Evolutionary conservation across 2,888 invertebrate species (phyloP).

Genomic region (Tuberolachnus salignus): DNA sequence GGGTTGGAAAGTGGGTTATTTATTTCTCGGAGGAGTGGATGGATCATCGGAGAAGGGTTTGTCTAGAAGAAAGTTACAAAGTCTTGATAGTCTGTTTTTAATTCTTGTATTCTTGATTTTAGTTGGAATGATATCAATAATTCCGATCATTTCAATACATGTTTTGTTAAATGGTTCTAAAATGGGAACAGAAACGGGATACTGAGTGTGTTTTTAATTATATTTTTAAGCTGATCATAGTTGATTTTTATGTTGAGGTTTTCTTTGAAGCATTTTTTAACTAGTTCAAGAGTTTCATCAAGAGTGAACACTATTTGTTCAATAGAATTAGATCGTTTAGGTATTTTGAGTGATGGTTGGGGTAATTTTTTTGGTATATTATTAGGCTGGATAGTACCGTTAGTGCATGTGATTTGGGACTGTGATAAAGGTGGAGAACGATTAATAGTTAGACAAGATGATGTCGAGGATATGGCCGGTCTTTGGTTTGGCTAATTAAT

Average conservation of each 20-base stretch:
- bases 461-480: neutral
- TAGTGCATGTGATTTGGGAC: neutral
- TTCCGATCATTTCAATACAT: neutral
- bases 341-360: neutral
- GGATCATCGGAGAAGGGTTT: neutral
- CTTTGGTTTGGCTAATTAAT: neutral
- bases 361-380: neutral
- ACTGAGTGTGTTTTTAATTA: neutral
- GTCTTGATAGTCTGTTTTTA: neutral
- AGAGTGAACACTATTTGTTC: neutral
- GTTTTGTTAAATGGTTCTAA: neutral
- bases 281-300: neutral
- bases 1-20: neutral
- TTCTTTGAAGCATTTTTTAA: neutral
- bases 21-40: neutral
- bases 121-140: neutral
- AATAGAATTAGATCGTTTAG: neutral
- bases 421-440: neutral
- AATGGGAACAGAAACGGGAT: neutral
- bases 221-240: neutral
- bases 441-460: neutral
- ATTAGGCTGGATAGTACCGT: no score
- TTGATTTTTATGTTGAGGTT: neutral
- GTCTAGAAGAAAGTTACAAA: neutral
- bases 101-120: neutral